These are phyloP conservation scores for Drosophila falleni DNA, from an alignment of 2,888 invertebrate species.

Conservation along the genomic window DNA sequence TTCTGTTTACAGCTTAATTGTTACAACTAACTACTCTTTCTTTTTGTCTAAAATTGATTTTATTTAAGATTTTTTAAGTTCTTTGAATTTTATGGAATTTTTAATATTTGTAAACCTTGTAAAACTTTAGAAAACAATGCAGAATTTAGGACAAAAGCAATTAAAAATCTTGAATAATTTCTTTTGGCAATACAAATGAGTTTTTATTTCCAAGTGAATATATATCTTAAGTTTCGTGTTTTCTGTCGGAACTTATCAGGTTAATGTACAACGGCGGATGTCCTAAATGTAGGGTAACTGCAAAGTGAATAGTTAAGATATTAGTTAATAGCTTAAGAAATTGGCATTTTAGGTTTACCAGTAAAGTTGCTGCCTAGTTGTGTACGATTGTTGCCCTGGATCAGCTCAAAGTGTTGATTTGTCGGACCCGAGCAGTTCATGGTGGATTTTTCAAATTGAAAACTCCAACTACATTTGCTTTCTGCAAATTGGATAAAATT, in stretches of 20 bases:
- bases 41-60: constrained; percentile 10
- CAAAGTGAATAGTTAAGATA: neutral
- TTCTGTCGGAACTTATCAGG: constrained; percentile 8
- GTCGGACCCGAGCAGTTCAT: constrained; percentile 30
- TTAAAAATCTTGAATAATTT: constrained; percentile 17
- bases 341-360: constrained; percentile 29
- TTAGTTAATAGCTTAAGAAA: neutral
- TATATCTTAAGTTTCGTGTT: neutral
- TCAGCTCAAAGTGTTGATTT: constrained; percentile 32
- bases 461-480: constrained; percentile 45
- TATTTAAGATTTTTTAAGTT: constrained; percentile 22
- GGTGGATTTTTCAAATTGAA: constrained; percentile 11
- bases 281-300: constrained; percentile 38
- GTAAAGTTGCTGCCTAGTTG: constrained; percentile 39
- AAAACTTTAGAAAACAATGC: constrained; percentile 2
- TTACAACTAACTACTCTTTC: constrained; percentile 3
- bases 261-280: constrained; percentile 44
- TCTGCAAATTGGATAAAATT: constrained; percentile 47
- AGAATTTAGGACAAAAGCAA: constrained; percentile 16
- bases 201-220: constrained; percentile 4
- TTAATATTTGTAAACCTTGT: neutral
- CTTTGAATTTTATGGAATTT: neutral
- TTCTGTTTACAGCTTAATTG: neutral
- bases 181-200: neutral
- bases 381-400: constrained; percentile 36